Evolutionary conservation across 2,113 vertebrate genomes (phyloP), one percentile per base, ranked within the genome.

Genomic region (Melanocharis versteri): DNA sequence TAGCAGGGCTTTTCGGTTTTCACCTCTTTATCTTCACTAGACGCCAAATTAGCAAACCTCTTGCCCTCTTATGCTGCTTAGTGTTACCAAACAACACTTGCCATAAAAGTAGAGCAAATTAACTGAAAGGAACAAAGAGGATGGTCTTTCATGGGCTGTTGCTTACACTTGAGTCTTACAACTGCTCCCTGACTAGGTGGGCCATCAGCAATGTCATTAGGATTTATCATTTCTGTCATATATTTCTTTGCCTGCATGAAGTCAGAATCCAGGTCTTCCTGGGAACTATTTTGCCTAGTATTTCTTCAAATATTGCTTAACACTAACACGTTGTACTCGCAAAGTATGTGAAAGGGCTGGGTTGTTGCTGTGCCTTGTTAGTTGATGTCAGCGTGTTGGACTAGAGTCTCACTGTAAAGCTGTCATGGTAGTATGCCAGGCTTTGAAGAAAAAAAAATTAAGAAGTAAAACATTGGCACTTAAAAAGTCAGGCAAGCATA

Each of bases 241-340:
- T 83, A 85, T 79, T 90, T 85, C 45, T 76, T 87, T 91, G 70
- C 37, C 45, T 91, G 31, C 50, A 31, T 71, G 19, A 84, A 69
- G 35, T 64, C 47, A 84, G 77, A 82, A 95, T 53, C 69, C 77
- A 83, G 48, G 69, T 86, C 83, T 96, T 91, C 70, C 69, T 91
- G 83, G 61, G 77, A 94, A 87, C 40, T 76, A 60, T 95, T 89
- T 79, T 89, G 65, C 65, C 57, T 71, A 27, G 45, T 91, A 61
- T 95, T 94, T 94, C 31, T 96, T 89, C 83, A 89, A 94, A 71
- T 89, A 91, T 91, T 94, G 81, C 95, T 84, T 94, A 95, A 95
- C 91, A 93, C 77, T 48, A 76, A 89, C 81, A 89, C 73, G 61
- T 73, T 73, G 94, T 58, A 51, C 57, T 73, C 13, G 0, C 62